Evolutionary conservation across 2,113 vertebrate genomes (phyloP), one percentile per base, ranked within the genome.

Genomic region (Butorides virescens): DNA sequence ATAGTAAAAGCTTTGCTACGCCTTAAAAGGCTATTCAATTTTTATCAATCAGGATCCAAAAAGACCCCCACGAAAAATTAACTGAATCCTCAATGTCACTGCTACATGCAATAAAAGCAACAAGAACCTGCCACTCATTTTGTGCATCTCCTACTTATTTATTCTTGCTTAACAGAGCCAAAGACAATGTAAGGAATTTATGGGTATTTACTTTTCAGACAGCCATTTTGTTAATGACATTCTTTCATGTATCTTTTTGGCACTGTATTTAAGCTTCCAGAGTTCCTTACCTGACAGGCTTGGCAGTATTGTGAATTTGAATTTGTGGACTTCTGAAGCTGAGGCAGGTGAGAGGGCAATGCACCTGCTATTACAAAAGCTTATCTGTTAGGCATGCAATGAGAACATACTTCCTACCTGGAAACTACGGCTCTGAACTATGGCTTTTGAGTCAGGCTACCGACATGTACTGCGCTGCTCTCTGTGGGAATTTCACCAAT

Each of bases 401-500:
- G 10, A 63, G 30, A 88, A 81, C 46, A 89, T 26, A 47, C 18
- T 22, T 63, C 37, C 47, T 46, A 56, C 55, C 47, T 71, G 29
- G 20, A 88, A 94, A 85, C 42, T 5, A 32, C 8, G 15, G 15
- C 20, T 73, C 47, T 65, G 29, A 81, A 58, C 18, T 47, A 55
- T 0, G 1, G 34, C 32, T 88, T 70, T 70, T 44, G 20, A 58
- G 30, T 74, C 23, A 37, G 36, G 8, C 25, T 53, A 47, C 20
- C 0, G 1, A 56, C 0, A 1, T 19, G 30, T 30, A 39, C 18
- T 46, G 21, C 44, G 19, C 23, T 32, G 20, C 15, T 70, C 26
- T 44, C 29, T 53, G 27, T 15, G 27, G 27, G 11, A 63, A 74
- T 58, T 78, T n/a, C 25, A 47, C 13, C 6, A 5, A 27, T 4